Conservation (phyloP, 2,888 invertebrate genomes). For the Erebia aethiops region DNA sequence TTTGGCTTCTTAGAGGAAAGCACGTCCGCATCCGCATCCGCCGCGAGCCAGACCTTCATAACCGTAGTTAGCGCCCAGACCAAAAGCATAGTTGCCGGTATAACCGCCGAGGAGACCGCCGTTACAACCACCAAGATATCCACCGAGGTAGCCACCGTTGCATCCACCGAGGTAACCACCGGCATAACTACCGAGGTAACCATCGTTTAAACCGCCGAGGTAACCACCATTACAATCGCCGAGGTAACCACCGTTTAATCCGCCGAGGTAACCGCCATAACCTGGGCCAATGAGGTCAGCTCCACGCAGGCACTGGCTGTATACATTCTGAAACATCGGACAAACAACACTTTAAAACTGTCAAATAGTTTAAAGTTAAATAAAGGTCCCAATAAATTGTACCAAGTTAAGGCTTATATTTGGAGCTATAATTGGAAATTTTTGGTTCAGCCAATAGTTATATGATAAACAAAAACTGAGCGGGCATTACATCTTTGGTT, state of each 20-base stretch:
- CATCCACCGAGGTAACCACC: conserved; percentile 8
- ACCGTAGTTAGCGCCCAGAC: conserved; percentile 12
- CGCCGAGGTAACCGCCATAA: conserved; percentile 30
- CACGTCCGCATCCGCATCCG: conserved; percentile 30
- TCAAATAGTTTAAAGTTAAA: too few relatives aligned
- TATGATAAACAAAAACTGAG: too few relatives aligned
- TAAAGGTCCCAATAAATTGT: not conserved
- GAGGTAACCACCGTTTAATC: too few relatives aligned
- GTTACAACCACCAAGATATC: not conserved
- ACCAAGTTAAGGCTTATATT: too few relatives aligned
- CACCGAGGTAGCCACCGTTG: not conserved
- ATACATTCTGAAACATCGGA: conserved; percentile 24
- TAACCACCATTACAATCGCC: too few relatives aligned
- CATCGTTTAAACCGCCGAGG: too few relatives aligned
- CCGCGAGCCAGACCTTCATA: conserved; percentile 23
- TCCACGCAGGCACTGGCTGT: conserved; percentile 18
- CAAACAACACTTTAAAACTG: not conserved
- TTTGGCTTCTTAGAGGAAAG: conserved; percentile 1
- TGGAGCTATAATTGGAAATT: too few relatives aligned
- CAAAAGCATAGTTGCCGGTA: not conserved
- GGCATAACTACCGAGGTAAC: not conserved
- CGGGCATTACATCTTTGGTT: too few relatives aligned
- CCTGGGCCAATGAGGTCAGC: not conserved
- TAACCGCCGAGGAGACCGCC: not conserved
- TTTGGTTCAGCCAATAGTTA: too few relatives aligned